Base-by-base conservation (phyloP, 2,888 invertebrate species). In the Saturnia pavonia region DNA sequence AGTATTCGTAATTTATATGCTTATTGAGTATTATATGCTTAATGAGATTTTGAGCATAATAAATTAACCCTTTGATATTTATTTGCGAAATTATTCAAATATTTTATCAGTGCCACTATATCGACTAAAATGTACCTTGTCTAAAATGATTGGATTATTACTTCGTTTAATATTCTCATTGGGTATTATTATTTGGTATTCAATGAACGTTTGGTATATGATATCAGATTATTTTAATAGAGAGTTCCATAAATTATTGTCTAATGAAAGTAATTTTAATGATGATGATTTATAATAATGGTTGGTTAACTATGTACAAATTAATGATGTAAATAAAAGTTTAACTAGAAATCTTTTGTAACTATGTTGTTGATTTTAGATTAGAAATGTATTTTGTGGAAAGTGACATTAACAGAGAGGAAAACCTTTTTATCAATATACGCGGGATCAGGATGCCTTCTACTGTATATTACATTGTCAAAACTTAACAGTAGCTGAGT, bases 141-240 rank as follows among this genome's bases (percentile, higher is more conserved):
- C 2, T 45, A 27, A 87, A 79, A 96, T 96, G 96, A 86, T 97
- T 75, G 95, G 94, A 0, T 82, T 96, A 57, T 81, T 95, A 60
- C 92, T 96, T 77, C 95, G 96, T 75, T 94, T 96, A 19, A 84
- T 96, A 72, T 93, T 96, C 77, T 94, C 97, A 1, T 76, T 97
- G 8, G 94, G 95, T 54, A 91, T 97, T n/a, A 92, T 97, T 77
- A 89, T 95, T 71, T 96, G 96, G 96, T 97, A 97, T 86, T 96
- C 96, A 70, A 81, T 95, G 45, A 95, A 95, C 75, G 94, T 97
- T 70, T 96, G 96, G 95, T 95, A 94, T 77, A 92, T 97, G 90
- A 96, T 97, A 78, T 96, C 97, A 75, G 95, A 95, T 75, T 96
- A 97, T 86, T 97, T 97, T 83, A 95, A 95, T 75, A 94, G 94